A percentile compares a stretch with the other conserved stretches of the same genome.
Evolutionary conservation across 2,888 invertebrate species (phyloP).

Genomic region (Parnassius glacialis): DNA sequence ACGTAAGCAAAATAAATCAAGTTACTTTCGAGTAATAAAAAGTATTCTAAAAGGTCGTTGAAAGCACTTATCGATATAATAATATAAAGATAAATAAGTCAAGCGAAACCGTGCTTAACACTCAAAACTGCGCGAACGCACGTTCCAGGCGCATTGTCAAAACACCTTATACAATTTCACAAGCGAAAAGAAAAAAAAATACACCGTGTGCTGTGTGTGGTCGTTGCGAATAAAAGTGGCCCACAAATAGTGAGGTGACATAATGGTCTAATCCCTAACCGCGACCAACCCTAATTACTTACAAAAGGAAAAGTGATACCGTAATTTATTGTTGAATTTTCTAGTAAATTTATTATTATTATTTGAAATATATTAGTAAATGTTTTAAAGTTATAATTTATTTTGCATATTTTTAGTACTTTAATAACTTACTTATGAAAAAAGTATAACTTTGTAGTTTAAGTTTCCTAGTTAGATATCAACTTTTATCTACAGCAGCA

Average conservation of each 20-base stretch:
- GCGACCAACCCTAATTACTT: neutral
- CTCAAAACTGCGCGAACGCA: slow-evolving; percentile 65
- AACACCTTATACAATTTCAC: slow-evolving; percentile 77
- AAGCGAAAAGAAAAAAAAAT: slow-evolving; percentile 44
- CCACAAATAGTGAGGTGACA: slow-evolving; percentile 40
- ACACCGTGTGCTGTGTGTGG: slow-evolving; percentile 57
- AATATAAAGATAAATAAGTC: slow-evolving; percentile 54
- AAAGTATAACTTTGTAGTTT: too few species aligned
- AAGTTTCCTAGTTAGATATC: too few species aligned
- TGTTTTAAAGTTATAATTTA: too few species aligned
- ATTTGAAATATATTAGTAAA: too few species aligned
- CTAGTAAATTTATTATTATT: too few species aligned
- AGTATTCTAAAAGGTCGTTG: slow-evolving; percentile 8
- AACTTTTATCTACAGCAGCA: too few species aligned
- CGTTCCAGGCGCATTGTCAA: slow-evolving; percentile 74
- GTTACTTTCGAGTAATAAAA: neutral
- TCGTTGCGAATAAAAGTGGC: slow-evolving; percentile 58
- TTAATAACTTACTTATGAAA: too few species aligned
- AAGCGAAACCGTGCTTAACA: slow-evolving; percentile 67
- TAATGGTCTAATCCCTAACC: slow-evolving; percentile 7
- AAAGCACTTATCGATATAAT: slow-evolving; percentile 28
- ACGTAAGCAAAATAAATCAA: neutral
- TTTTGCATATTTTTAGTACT: too few species aligned
- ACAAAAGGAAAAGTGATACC: slow-evolving; percentile 1
- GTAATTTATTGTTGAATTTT: too few species aligned